These are phyloP conservation scores for Agonopterix alstromeriana DNA, from an alignment of 2,888 invertebrate genomes.

Conservation along the genomic window DNA sequence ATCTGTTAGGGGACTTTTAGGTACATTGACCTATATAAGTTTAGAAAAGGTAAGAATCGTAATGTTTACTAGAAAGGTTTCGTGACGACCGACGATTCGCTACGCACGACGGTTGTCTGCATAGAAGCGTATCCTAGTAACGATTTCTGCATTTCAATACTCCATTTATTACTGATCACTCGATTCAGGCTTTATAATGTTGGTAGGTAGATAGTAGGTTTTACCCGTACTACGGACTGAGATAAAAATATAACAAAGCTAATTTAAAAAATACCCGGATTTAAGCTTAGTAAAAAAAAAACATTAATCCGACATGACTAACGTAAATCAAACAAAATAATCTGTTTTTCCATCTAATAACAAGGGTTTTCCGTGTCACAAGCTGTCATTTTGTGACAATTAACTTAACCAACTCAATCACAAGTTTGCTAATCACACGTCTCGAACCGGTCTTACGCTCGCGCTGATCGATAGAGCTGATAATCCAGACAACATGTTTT, in stretches of 20 bases:
- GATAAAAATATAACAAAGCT: no score
- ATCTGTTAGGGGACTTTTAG: constrained; percentile 1
- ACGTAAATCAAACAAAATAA: no score
- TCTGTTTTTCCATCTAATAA: constrained; percentile 9
- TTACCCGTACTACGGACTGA: no score
- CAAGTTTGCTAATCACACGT: constrained; percentile 16
- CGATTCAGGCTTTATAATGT: not conserved
- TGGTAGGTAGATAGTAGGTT: no score
- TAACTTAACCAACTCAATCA: constrained; percentile 12
- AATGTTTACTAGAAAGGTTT: constrained; percentile 18
- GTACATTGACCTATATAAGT: not conserved
- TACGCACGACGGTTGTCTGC: constrained; percentile 32
- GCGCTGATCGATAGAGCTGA: not conserved
- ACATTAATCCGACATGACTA: no score
- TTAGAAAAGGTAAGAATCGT: not conserved
- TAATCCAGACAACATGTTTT: not conserved
- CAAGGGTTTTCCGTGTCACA: constrained; percentile 15
- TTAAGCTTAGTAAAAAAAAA: no score
- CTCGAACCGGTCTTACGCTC: constrained; percentile 13
- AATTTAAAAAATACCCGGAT: no score
- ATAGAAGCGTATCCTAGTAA: constrained; percentile 61
- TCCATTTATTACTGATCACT: constrained; percentile 11
- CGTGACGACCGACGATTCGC: constrained; percentile 41
- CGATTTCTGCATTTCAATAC: constrained; percentile 64
- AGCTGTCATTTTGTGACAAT: constrained; percentile 12